phyloP scores from a whole-genome alignment of 2,797 vertebrate genomes.

The Thunnus albacares region DNA sequence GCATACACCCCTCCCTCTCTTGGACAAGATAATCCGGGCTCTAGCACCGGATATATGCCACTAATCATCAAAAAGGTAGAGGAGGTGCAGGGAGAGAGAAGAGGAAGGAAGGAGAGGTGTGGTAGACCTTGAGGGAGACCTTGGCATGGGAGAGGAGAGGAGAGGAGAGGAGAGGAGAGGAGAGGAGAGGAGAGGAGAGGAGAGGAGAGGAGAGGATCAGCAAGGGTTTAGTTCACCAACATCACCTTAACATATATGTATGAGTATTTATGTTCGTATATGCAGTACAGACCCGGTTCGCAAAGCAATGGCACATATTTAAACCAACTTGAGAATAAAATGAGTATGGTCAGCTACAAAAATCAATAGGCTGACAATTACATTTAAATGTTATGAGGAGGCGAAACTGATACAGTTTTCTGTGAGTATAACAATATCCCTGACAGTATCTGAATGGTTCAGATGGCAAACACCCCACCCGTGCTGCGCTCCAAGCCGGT shows the following conservation, averaged over 20 bases:
- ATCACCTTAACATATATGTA: constrained; percentile 27
- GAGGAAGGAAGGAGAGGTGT: constrained; percentile 33
- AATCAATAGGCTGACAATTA: constrained; percentile 39
- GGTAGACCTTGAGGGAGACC: constrained; percentile 45
- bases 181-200: constrained; percentile 9
- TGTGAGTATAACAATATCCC: background rate
- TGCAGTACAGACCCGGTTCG: constrained; percentile 30
- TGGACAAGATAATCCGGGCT: constrained; percentile 87
- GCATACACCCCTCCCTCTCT: constrained; percentile 75
- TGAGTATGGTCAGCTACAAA: constrained; percentile 12
- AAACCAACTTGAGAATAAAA: constrained; percentile 13
- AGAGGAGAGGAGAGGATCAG: constrained; percentile 16
- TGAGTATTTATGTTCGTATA: constrained; percentile 40
- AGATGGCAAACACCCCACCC: constrained; percentile 20
- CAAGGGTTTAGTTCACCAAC: constrained; percentile 14
- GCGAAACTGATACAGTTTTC: constrained; percentile 13
- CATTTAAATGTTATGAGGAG: constrained; percentile 34
- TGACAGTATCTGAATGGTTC: constrained; percentile 7
- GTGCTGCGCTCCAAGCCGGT: background rate
- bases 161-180: constrained; percentile 14
- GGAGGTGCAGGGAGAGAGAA: background rate
- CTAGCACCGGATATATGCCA: constrained; percentile 83
- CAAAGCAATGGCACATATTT: constrained; percentile 8
- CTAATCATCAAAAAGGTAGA: constrained; percentile 83
- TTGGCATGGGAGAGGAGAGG: constrained; percentile 29